phyloP scores from a whole-genome alignment of 2,888 invertebrate species.

The Sesia apiformis region DNA sequence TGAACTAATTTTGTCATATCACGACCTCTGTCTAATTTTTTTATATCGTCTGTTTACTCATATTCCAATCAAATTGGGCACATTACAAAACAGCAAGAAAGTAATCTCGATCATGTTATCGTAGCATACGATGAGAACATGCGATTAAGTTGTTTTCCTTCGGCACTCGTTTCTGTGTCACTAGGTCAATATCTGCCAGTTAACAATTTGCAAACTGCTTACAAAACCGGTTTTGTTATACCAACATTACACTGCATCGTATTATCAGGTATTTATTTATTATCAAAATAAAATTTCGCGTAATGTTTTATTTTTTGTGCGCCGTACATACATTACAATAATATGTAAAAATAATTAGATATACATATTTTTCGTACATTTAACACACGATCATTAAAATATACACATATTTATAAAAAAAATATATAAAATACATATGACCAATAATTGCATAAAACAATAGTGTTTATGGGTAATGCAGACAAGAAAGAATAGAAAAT shows the following conservation, averaged over 20 bases:
- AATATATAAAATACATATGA: no score
- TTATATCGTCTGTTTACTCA: neutral
- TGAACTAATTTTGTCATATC: no score
- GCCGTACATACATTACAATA: no score
- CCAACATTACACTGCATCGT: neutral
- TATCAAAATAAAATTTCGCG: neutral
- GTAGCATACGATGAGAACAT: slow-evolving; percentile 32
- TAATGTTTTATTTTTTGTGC: no score
- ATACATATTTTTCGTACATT: no score
- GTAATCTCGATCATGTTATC: slow-evolving; percentile 1
- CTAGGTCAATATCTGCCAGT: slow-evolving; percentile 66
- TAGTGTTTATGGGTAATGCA: no score
- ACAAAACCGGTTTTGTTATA: slow-evolving; percentile 39
- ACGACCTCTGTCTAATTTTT: no score
- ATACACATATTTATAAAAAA: no score
- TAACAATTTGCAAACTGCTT: slow-evolving; percentile 51
- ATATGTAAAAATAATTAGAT: no score
- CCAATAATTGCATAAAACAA: no score
- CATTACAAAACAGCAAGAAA: neutral
- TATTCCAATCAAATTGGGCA: neutral
- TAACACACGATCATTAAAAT: no score
- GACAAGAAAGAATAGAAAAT: no score
- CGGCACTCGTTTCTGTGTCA: slow-evolving; percentile 49
- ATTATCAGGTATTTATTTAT: neutral
- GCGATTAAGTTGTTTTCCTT: slow-evolving; percentile 62